Conservation (phyloP, 1,140 invertebrate species). For the Calosoma granatense region DNA sequence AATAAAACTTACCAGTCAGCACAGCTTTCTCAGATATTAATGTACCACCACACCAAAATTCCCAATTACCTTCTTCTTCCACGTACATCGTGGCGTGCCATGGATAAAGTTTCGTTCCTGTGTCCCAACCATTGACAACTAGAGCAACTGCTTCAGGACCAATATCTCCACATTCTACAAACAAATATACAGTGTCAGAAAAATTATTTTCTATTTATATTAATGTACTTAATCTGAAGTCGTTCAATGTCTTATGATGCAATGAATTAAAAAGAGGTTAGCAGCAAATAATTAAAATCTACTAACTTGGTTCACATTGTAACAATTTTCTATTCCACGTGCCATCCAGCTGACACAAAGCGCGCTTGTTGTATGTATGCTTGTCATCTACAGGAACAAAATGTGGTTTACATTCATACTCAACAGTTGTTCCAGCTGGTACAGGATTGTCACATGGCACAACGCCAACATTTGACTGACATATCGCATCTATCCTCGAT, state of each 20-base stretch:
- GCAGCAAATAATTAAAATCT: too few relatives aligned
- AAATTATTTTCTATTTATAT: too few relatives aligned
- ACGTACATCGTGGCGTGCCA: constrained; percentile 36
- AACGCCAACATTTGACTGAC: constrained; percentile 25
- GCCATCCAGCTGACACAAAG: constrained; percentile 33
- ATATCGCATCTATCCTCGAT: constrained; percentile 13
- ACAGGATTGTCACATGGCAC: constrained; percentile 27
- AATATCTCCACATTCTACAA: constrained; percentile 22
- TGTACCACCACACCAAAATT: constrained; percentile 36
- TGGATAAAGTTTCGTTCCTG: constrained; percentile 22
- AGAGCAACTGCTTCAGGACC: constrained; percentile 23
- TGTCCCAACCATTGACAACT: constrained; percentile 32
- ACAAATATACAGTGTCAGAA: constrained; percentile 16
- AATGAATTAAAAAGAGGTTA: too few relatives aligned
- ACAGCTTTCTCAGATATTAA: constrained; percentile 33
- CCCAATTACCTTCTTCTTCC: constrained; percentile 30
- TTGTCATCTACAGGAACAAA: constrained; percentile 18
- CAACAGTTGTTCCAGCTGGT: too few relatives aligned
- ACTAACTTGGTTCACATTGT: constrained; percentile 28
- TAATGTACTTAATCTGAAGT: constrained; percentile 21
- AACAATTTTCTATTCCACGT: constrained; percentile 33
- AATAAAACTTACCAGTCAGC: constrained; percentile 29
- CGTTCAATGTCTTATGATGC: too few relatives aligned
- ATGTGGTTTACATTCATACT: too few relatives aligned
- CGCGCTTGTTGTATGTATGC: constrained; percentile 20